A percentile compares a stretch with the other conserved stretches of the same genome.
Evolutionary conservation across 2,888 invertebrate species (phyloP).

Genomic region (Leptinotarsa peninsularis): DNA sequence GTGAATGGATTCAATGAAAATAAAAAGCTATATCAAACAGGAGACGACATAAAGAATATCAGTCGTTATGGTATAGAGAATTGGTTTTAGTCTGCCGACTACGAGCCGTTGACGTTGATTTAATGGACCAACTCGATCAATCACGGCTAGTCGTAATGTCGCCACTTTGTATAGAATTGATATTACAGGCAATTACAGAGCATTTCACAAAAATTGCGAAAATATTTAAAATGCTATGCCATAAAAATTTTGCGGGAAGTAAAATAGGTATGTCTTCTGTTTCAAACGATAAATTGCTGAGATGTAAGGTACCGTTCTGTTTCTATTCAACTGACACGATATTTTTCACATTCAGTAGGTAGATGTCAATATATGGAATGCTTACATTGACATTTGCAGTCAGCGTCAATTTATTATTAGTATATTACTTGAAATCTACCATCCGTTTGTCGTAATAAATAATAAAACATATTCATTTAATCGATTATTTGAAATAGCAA

Average conservation of each 20-base stretch:
- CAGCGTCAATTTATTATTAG: background rate
- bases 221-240: background rate
- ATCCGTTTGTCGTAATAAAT: background rate
- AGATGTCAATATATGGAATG: background rate
- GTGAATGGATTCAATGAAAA: no score
- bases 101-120: conserved; percentile 7
- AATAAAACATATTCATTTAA: no score
- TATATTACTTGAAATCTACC: background rate
- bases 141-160: conserved; percentile 27
- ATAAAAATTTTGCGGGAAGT: background rate
- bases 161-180: conserved; percentile 10
- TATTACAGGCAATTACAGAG: conserved; percentile 19
- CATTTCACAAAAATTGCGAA: background rate
- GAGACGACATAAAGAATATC: no score
- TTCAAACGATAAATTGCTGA: conserved; percentile 8
- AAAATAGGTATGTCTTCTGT: conserved; percentile 19
- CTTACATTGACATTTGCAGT: background rate
- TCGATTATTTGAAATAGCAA: no score
- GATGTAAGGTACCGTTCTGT: background rate
- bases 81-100: background rate
- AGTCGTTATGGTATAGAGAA: no score
- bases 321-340: background rate
- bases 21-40: no score
- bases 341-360: background rate
- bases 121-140: conserved; percentile 33